Evolutionary conservation across 1,140 invertebrate genomes (phyloP).

Genomic region (Caenorhabditis brenneri): DNA sequence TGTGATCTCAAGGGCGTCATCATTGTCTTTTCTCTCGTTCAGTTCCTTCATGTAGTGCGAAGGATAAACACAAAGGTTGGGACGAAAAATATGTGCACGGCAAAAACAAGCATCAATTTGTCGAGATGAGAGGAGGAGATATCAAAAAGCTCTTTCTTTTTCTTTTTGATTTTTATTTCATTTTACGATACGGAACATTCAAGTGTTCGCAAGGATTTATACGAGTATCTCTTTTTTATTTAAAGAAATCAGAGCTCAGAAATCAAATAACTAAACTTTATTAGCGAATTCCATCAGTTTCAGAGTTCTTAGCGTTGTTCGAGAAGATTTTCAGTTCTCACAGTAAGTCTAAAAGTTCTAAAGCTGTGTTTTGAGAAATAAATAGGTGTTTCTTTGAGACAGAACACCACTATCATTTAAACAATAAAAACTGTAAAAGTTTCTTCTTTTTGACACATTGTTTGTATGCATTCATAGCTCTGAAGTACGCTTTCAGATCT

Average conservation of each 20-base stretch:
- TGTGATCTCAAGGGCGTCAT: constrained; percentile 27
- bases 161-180: background rate
- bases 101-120: constrained; percentile 7
- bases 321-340: too few relatives aligned
- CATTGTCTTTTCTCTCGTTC: background rate
- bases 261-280: background rate
- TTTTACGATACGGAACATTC: constrained; percentile 8
- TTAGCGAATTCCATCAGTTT: too few relatives aligned
- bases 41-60: constrained; percentile 10
- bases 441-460: too few relatives aligned
- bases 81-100: background rate
- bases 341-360: too few relatives aligned
- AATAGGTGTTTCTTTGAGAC: too few relatives aligned
- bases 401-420: too few relatives aligned
- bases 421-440: too few relatives aligned
- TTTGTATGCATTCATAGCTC: too few relatives aligned
- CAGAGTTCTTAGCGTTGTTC: too few relatives aligned
- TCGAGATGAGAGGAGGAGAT: background rate
- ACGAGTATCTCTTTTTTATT: background rate
- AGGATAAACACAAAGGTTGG: constrained; percentile 24
- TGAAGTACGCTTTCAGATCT: too few relatives aligned
- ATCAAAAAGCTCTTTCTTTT: background rate
- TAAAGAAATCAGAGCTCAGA: background rate
- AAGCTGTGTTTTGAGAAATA: too few relatives aligned
- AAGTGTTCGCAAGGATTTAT: background rate